phyloP scores from a whole-genome alignment of 2,113 vertebrate species.

The Varanus komodoensis region DNA sequence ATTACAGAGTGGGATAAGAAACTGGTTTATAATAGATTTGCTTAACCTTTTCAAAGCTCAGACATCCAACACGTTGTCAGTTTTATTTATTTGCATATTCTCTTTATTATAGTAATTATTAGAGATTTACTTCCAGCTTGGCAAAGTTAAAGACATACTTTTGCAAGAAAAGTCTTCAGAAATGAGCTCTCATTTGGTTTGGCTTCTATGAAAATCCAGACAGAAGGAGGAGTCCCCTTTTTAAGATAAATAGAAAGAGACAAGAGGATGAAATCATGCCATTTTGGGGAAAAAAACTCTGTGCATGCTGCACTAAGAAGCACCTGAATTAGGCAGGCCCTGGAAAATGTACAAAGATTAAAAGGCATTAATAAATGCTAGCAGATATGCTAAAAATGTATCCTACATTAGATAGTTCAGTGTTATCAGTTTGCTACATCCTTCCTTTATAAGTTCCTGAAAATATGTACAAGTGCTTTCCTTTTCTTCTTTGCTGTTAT shows the following conservation, averaged over 20 bases:
- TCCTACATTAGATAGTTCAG: background rate
- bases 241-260: slow-evolving; percentile 27
- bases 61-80: slow-evolving; percentile 18
- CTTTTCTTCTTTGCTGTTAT: background rate
- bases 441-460: background rate
- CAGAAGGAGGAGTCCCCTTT: slow-evolving; percentile 3
- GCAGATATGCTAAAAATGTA: slow-evolving; percentile 18
- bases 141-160: slow-evolving; percentile 19
- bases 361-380: slow-evolving; percentile 4
- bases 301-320: slow-evolving; percentile 21
- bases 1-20: slow-evolving; percentile 23
- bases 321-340: slow-evolving; percentile 4
- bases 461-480: background rate
- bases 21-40: slow-evolving; percentile 21
- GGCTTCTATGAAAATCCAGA: slow-evolving; percentile 32
- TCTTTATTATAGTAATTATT: slow-evolving; percentile 12
- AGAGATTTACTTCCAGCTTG: slow-evolving; percentile 28
- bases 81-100: slow-evolving; percentile 27
- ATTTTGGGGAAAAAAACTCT: background rate
- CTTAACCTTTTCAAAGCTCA: slow-evolving; percentile 25
- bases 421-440: background rate
- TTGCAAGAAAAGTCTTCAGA: slow-evolving; percentile 45
- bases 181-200: slow-evolving; percentile 42
- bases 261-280: background rate
- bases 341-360: slow-evolving; percentile 14